Conservation (phyloP, 2,797 vertebrate species). For the Poeciliopsis infans region DNA sequence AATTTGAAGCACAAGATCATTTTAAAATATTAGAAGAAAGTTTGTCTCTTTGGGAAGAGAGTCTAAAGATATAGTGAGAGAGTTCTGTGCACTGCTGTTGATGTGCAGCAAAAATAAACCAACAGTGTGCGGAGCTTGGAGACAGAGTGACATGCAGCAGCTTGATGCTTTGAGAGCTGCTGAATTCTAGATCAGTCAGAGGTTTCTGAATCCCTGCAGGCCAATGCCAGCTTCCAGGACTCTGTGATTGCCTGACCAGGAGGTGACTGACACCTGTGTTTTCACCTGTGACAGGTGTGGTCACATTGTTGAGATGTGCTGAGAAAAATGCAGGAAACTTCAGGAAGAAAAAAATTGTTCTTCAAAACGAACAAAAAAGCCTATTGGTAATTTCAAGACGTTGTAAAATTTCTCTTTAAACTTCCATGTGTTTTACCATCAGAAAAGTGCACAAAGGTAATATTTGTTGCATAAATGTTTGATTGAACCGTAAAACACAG, state of each 20-base stretch:
- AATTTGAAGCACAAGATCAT: background rate
- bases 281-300: constrained; percentile 16
- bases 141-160: constrained; percentile 3
- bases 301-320: constrained; percentile 2
- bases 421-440: background rate
- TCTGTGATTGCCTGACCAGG: constrained; percentile 24
- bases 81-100: background rate
- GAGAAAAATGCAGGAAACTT: constrained; percentile 3
- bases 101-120: background rate
- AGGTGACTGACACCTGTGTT: constrained; percentile 26
- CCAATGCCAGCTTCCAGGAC: constrained; percentile 20
- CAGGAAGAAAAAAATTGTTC: background rate
- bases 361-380: background rate
- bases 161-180: constrained; percentile 23
- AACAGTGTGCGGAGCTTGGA: background rate
- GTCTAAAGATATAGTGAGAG: background rate
- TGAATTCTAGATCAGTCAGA: constrained; percentile 28
- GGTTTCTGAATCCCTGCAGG: constrained; percentile 19
- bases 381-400: background rate
- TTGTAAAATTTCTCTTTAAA: constrained; percentile 11
- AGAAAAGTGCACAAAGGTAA: constrained; percentile 26
- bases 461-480: constrained; percentile 31
- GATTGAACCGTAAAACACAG: constrained; percentile 30
- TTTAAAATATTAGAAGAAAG: background rate
- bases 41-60: background rate